Percentiles rank a stretch among this genome's conserved stretches.
Conservation (phyloP, 2,888 invertebrate species). For the Uropetala carovei region DNA sequence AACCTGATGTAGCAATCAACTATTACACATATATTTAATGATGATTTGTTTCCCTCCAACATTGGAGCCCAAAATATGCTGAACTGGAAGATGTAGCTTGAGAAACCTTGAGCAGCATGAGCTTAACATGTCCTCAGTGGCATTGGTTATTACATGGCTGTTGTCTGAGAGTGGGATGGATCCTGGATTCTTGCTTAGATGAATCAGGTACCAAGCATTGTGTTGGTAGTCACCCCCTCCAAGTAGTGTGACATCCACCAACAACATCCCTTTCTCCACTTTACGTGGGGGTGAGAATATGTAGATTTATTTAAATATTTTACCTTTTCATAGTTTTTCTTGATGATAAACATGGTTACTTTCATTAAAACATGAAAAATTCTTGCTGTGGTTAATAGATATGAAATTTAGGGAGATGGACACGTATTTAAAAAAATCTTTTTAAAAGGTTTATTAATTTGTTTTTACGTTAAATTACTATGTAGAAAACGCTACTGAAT, state of each 20-base stretch:
- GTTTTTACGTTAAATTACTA: too few relatives aligned
- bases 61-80: conserved; percentile 29
- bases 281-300: neutral
- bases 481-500: too few relatives aligned
- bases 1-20: neutral
- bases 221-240: neutral
- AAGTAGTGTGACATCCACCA: conserved; percentile 1
- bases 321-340: too few relatives aligned
- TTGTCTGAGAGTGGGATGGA: conserved; percentile 27
- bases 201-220: conserved; percentile 29
- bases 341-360: too few relatives aligned
- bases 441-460: too few relatives aligned
- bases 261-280: neutral
- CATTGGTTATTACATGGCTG: conserved; percentile 28
- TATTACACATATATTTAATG: conserved; percentile 5
- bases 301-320: neutral
- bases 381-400: too few relatives aligned
- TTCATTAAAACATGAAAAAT: too few relatives aligned
- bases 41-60: conserved; percentile 25
- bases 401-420: too few relatives aligned
- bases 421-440: too few relatives aligned
- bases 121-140: conserved; percentile 25
- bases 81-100: conserved; percentile 28
- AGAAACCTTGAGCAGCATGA: conserved; percentile 35
- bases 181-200: conserved; percentile 35